Evolutionary conservation across 2,888 invertebrate species (phyloP).

Genomic region (Drosophila picticornis): DNA sequence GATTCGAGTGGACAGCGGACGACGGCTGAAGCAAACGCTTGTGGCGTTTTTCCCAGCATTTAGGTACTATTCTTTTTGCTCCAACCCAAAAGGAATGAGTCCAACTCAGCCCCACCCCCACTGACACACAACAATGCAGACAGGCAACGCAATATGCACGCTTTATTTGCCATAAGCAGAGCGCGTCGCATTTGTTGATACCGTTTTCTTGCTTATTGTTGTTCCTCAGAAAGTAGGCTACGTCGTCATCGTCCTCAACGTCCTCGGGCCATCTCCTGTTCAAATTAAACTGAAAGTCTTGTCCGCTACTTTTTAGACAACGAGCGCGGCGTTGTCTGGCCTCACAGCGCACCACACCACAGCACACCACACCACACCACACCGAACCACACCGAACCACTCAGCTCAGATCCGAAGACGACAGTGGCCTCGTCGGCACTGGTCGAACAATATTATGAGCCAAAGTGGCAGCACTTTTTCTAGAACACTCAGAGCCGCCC

Average conservation of each 20-base stretch:
- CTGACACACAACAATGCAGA: constrained; percentile 41
- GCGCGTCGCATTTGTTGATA: constrained; percentile 37
- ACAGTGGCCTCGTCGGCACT: constrained; percentile 24
- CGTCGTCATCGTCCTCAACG: constrained; percentile 37
- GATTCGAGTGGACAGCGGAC: constrained; percentile 27
- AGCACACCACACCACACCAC: background rate
- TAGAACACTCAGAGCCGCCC: constrained; percentile 37
- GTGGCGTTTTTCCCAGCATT: constrained; percentile 44
- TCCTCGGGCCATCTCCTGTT: constrained; percentile 66
- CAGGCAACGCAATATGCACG: constrained; percentile 67
- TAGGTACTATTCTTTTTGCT: constrained; percentile 35
- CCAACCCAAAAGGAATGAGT: constrained; percentile 15
- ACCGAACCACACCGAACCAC: background rate
- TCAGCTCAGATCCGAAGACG: constrained; percentile 35
- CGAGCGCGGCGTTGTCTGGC: constrained; percentile 57
- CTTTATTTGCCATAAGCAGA: constrained; percentile 71
- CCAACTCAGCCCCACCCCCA: background rate
- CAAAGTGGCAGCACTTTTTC: constrained; percentile 76
- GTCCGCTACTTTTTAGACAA: constrained; percentile 57
- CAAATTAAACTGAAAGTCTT: constrained; percentile 78
- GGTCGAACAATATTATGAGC: constrained; percentile 64
- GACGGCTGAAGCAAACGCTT: constrained; percentile 34
- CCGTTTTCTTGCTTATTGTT: constrained; percentile 27
- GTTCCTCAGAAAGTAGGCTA: constrained; percentile 48
- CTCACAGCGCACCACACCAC: background rate